Evolutionary conservation across 2,113 vertebrate genomes (phyloP).

Genomic region (Pampusana beccarii): DNA sequence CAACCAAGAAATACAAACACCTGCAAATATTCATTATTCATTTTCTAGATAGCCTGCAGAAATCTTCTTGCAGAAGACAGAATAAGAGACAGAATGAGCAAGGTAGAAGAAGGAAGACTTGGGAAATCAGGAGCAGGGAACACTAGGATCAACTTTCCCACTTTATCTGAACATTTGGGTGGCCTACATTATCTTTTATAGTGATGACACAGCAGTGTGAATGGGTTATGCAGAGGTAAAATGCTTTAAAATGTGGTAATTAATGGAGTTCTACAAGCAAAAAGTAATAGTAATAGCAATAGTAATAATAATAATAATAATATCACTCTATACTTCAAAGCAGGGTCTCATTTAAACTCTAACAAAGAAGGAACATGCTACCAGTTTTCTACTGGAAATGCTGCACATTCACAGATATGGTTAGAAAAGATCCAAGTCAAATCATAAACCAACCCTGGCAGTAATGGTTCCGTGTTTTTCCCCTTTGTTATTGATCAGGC

Average conservation of each 20-base stretch:
- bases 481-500: slow-evolving; percentile 96
- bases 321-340: neutral
- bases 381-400: neutral
- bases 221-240: neutral
- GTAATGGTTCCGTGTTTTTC: slow-evolving; percentile 97
- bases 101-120: neutral
- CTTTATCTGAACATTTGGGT: rapidly evolving
- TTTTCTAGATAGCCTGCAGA: neutral
- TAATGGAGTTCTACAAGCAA: neutral
- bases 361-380: neutral
- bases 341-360: neutral
- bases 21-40: neutral
- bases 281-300: no score
- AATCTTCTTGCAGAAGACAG: neutral
- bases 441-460: slow-evolving; percentile 79
- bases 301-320: no score
- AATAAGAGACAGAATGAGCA: neutral
- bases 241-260: neutral
- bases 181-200: neutral
- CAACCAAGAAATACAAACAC: rapidly evolving
- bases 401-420: neutral
- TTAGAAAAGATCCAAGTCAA: neutral
- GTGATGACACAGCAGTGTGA: neutral
- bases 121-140: neutral
- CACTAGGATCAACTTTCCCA: neutral